Percentiles rank a stretch among this genome's conserved stretches.
phyloP scores from a whole-genome alignment of 2,113 vertebrate genomes.

The Columbina picui region DNA sequence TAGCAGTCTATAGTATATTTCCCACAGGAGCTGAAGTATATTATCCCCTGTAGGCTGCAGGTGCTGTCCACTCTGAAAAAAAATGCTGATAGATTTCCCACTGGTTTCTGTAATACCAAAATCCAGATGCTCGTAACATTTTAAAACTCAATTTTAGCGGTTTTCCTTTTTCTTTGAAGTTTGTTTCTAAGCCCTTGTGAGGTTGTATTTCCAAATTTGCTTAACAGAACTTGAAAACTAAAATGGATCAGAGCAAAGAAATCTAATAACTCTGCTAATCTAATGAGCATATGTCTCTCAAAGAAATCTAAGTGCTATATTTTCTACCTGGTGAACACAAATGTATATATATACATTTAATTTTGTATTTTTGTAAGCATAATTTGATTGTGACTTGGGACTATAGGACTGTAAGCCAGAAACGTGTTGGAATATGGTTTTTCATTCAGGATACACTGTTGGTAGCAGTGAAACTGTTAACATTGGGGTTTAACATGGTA shows the following conservation, averaged over 20 bases:
- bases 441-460: not conserved
- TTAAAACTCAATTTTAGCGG: not conserved
- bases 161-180: conserved; percentile 28
- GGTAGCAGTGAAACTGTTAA: not conserved
- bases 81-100: not conserved
- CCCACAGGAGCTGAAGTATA: not conserved
- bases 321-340: not conserved
- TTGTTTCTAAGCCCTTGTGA: not conserved
- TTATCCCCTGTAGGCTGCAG: not conserved
- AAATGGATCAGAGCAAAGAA: not conserved
- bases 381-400: not conserved
- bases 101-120: not conserved
- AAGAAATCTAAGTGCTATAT: not conserved
- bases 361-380: not conserved
- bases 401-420: not conserved
- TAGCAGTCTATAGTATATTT: not conserved
- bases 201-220: not conserved
- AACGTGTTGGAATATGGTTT: not conserved
- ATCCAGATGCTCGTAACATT: not conserved
- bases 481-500: not conserved
- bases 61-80: not conserved
- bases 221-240: not conserved
- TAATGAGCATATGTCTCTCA: not conserved
- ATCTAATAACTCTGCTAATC: not conserved
- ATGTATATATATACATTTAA: not conserved